Percentiles rank a stretch among this genome's conserved stretches.
Evolutionary conservation across 2,113 vertebrate species (phyloP).

Genomic region (Nanorana parkeri): DNA sequence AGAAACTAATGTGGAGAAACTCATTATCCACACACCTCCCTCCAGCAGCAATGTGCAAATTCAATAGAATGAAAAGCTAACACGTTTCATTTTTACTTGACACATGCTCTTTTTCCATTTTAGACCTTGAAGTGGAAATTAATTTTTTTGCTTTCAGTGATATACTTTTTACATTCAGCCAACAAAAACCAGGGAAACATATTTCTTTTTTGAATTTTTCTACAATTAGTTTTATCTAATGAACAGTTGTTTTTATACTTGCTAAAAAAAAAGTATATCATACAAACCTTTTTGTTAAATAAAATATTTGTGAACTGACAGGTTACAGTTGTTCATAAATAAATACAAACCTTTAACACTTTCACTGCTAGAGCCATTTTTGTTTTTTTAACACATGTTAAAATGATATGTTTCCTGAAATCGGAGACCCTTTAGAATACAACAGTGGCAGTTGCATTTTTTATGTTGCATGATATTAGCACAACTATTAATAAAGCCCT

Average conservation of each 20-base stretch:
- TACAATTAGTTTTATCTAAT: not conserved
- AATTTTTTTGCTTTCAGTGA: slow-evolving; percentile 69
- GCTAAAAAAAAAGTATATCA: too few species aligned
- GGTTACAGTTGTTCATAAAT: too few species aligned
- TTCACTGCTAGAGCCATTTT: too few species aligned
- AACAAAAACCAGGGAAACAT: not conserved
- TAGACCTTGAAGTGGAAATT: slow-evolving; percentile 73
- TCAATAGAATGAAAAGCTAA: slow-evolving; percentile 68
- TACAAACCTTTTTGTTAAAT: too few species aligned
- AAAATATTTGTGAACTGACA: too few species aligned
- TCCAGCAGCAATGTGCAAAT: slow-evolving; percentile 66
- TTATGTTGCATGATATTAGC: too few species aligned
- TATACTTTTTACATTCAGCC: slow-evolving; percentile 46
- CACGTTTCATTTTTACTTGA: slow-evolving; percentile 68
- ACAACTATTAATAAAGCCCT: too few species aligned
- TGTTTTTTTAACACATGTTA: too few species aligned
- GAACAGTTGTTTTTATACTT: not conserved
- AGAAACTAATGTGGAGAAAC: slow-evolving; percentile 58
- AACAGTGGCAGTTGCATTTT: too few species aligned
- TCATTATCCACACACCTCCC: slow-evolving; percentile 55
- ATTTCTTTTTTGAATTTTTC: not conserved
- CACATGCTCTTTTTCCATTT: slow-evolving; percentile 68
- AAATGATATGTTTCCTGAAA: too few species aligned
- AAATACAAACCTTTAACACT: too few species aligned
- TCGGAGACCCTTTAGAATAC: too few species aligned